A percentile compares a stretch with the other conserved stretches of the same genome.
These are phyloP conservation scores for Dasyurus viverrinus DNA, from an alignment of 2,113 vertebrate genomes.

Conservation along the genomic window DNA sequence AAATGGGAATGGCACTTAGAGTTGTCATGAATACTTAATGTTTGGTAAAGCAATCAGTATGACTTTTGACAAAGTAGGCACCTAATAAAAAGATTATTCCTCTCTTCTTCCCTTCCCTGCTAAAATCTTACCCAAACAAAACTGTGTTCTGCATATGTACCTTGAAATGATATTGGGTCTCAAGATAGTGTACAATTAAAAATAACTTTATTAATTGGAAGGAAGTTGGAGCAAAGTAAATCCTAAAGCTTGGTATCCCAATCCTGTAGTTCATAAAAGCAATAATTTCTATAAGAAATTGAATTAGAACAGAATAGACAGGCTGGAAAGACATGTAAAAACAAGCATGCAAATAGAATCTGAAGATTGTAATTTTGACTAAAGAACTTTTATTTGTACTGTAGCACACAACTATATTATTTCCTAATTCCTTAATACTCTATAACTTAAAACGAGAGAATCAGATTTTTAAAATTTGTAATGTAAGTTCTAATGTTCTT, in stretches of 20 bases:
- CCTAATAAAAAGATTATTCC: neutral
- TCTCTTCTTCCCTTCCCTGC: neutral
- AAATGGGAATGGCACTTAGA: neutral
- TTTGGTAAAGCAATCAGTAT: neutral
- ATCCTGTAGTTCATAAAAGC: slow-evolving; percentile 11
- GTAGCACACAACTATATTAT: neutral
- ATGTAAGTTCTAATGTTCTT: neutral
- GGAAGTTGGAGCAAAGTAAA: neutral
- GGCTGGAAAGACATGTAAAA: neutral
- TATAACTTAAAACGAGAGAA: neutral
- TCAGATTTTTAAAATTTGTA: neutral
- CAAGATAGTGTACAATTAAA: neutral
- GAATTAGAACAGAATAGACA: slow-evolving; percentile 10
- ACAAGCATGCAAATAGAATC: slow-evolving; percentile 12
- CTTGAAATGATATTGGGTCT: neutral
- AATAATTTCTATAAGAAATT: slow-evolving; percentile 10
- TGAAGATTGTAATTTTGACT: neutral
- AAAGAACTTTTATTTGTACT: slow-evolving; percentile 1
- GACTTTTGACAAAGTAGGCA: neutral
- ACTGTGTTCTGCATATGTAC: neutral
- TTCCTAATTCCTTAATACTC: neutral
- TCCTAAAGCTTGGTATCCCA: slow-evolving; percentile 2
- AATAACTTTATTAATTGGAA: neutral
- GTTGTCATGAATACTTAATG: neutral
- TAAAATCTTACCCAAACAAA: neutral